Conservation (phyloP, 2,797 vertebrate genomes). For the Myoxocephalus aenaeus region DNA sequence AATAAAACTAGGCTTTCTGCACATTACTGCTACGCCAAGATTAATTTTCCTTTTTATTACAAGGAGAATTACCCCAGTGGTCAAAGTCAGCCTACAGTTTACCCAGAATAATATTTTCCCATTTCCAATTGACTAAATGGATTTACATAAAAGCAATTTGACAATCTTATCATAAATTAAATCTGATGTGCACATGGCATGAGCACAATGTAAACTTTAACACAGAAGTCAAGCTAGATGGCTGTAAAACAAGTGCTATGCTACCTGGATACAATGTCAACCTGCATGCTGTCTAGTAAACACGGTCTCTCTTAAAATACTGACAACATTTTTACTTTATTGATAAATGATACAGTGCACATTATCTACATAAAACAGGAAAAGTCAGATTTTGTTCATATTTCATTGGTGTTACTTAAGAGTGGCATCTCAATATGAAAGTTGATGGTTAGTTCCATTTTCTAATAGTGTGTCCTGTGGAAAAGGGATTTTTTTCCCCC, state of each 20-base stretch:
- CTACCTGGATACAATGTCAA: conserved; percentile 14
- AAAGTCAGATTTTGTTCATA: conserved; percentile 12
- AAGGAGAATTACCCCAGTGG: conserved; percentile 39
- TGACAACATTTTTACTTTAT: conserved; percentile 4
- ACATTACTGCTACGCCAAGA: conserved; percentile 34
- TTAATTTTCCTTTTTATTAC: conserved; percentile 50
- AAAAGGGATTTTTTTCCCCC: conserved; percentile 27
- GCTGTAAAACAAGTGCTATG: conserved; percentile 1
- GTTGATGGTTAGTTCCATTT: conserved; percentile 23
- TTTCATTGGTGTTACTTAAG: conserved; percentile 27
- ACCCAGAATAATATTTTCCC: conserved; percentile 30
- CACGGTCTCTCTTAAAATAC: conserved; percentile 16
- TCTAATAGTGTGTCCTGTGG: conserved; percentile 49
- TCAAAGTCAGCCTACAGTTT: conserved; percentile 46
- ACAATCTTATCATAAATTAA: conserved; percentile 38
- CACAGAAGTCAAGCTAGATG: conserved; percentile 8
- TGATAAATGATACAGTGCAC: neutral
- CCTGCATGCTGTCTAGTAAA: conserved; percentile 25
- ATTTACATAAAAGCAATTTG: conserved; percentile 50
- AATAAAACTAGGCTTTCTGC: conserved; percentile 35
- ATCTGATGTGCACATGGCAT: conserved; percentile 36
- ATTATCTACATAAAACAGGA: conserved; percentile 13
- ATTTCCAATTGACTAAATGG: conserved; percentile 18
- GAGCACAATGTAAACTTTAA: conserved; percentile 34
- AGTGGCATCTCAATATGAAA: conserved; percentile 33